Base-by-base conservation (phyloP, 1,140 invertebrate genomes). In the Drosophila littoralis region DNA sequence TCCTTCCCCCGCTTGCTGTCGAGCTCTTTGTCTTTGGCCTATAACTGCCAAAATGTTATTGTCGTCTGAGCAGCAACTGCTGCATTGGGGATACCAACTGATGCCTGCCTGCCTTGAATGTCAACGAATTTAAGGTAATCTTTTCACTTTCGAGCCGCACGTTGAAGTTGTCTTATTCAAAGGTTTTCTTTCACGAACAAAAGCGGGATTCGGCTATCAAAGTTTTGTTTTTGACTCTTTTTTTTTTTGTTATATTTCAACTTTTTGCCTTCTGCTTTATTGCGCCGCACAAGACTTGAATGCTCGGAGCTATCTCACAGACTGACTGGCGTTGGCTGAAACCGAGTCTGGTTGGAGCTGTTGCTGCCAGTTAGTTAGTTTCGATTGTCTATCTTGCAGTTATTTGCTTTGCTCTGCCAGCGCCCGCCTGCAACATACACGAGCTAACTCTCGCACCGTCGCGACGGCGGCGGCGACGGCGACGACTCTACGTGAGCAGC, bases 291-390 rank as follows among this genome's bases (percentile, higher is more conserved):
- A 74, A 61, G 75, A 43, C 73, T 58, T 80, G 54, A 68, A 22
- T 35, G 77, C 73, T 83, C 38, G 69, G 68, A 70, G 84, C 80
- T 69, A 81, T 65, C 76, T 66, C 77, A 81, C 76, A 74, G 80
- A 88, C 83, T 84, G 81, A 71, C 48, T 79, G 65, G 38, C 54
- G 51, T 70, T 71, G 60, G 48, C 54, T 75, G 54, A 58, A 66
- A 59, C 48, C 54, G 28, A 67, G 63, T 73, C 63, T 59, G 46
- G 17, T 38, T 33, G 35, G 50, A 38, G 55, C 54, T 68, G 43
- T 48, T 50, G 57, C 38, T 36, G 61, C 33, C 50, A 59, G 54
- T 74, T 61, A 36, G 54, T 74, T 61, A 36, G 50, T 52, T 36
- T 51, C 45, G 38, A 58, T 67, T 72, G 55, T 57, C 70, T 54